phyloP scores from a whole-genome alignment of 1,140 invertebrate species.

The Psilanteris sp. region DNA sequence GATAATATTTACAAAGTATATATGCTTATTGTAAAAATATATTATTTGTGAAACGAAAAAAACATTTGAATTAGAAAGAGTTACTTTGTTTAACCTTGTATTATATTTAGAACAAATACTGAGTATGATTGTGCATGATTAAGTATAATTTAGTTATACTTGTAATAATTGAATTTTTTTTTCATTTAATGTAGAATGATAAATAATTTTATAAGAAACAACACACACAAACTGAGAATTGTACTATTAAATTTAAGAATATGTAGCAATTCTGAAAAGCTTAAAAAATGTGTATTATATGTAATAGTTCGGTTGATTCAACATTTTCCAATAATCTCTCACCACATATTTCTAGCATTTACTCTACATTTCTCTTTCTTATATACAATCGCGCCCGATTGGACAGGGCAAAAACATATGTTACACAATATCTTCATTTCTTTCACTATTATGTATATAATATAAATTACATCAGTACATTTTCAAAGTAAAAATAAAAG shows the following conservation, averaged over 20 bases:
- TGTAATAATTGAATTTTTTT: no score
- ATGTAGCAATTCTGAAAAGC: conserved; percentile 24
- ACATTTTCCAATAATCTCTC: conserved; percentile 64
- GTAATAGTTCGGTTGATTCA: conserved; percentile 51
- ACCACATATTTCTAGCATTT: conserved; percentile 56
- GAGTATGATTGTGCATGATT: no score
- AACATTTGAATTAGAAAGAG: no score
- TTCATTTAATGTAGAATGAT: no score
- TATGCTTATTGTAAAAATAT: no score
- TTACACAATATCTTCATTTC: conserved; percentile 55
- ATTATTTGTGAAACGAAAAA: no score
- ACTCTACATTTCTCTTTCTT: conserved; percentile 42
- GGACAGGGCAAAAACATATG: conserved; percentile 47
- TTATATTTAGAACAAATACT: no score
- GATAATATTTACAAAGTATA: no score
- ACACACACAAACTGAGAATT: conserved; percentile 40
- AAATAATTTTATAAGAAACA: conserved; percentile 14
- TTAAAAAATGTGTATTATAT: conserved; percentile 38
- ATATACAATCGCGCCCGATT: conserved; percentile 43
- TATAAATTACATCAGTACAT: no score
- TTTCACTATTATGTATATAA: conserved; percentile 56
- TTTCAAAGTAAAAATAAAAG: no score
- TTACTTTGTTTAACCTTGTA: no score
- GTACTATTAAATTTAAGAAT: conserved; percentile 39
- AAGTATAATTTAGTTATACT: no score